Conservation (phyloP, 2,888 invertebrate genomes). For the Melieria picta region DNA sequence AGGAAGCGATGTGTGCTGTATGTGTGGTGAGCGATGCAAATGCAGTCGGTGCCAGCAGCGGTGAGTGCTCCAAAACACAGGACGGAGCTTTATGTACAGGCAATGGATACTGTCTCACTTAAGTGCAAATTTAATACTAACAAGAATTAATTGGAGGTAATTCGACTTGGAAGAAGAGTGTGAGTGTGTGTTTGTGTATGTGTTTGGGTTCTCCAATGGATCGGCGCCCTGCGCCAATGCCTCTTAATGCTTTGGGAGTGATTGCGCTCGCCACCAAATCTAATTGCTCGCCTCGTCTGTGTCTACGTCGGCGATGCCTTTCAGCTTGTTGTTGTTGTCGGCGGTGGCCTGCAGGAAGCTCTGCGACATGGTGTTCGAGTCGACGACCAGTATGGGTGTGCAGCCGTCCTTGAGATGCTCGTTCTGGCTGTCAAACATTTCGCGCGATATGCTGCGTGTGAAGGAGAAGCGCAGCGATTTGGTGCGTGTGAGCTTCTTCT, state of each 20-base stretch:
- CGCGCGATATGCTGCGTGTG: constrained; percentile 66
- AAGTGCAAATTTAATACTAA: too few species aligned
- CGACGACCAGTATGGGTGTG: constrained; percentile 65
- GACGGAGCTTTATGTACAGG: too few species aligned
- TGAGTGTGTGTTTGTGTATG: not conserved
- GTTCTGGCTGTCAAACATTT: constrained; percentile 64
- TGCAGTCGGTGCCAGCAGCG: too few species aligned
- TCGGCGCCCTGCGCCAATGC: constrained; percentile 13
- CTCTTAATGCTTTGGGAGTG: not conserved
- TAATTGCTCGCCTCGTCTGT: constrained; percentile 65
- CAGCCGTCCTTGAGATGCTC: constrained; percentile 65
- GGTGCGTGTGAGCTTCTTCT: constrained; percentile 64
- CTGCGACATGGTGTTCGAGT: constrained; percentile 59
- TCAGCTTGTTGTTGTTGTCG: constrained; percentile 56
- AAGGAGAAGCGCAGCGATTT: constrained; percentile 66
- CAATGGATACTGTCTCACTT: too few species aligned
- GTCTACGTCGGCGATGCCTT: constrained; percentile 61
- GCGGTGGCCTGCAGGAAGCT: constrained; percentile 60
- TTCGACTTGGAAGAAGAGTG: not conserved
- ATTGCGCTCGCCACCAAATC: constrained; percentile 17
- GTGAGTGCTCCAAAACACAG: too few species aligned
- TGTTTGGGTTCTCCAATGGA: not conserved
- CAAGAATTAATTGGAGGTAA: too few species aligned
- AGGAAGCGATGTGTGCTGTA: too few species aligned
- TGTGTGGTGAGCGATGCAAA: too few species aligned